A percentile compares a stretch with the other conserved stretches of the same genome.
Conservation (phyloP, 2,797 vertebrate species). For the Erethizon dorsatum region DNA sequence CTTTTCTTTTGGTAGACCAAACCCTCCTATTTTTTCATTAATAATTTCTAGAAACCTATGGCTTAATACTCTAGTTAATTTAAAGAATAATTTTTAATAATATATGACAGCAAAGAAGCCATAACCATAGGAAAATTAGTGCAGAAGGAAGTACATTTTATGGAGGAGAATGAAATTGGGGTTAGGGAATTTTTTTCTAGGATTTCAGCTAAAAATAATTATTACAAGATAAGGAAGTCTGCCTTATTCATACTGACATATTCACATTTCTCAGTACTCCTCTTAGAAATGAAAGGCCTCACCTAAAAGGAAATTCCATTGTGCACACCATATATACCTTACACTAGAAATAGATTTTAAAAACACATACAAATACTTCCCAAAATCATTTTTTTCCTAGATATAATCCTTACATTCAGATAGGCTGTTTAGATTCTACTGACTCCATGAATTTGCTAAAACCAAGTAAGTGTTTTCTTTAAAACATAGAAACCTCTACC, state of each 20-base stretch:
- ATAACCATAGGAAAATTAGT: neutral
- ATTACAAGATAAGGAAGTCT: neutral
- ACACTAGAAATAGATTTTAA: neutral
- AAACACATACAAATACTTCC: neutral
- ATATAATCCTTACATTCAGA: neutral
- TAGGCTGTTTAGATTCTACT: neutral
- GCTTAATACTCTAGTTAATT: neutral
- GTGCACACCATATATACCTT: neutral
- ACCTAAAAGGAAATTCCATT: neutral
- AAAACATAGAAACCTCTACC: neutral
- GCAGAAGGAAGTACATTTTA: neutral
- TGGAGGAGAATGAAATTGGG: neutral
- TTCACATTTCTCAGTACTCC: neutral
- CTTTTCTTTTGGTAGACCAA: neutral
- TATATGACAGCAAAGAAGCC: neutral
- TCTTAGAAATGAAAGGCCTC: neutral
- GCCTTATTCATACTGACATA: neutral
- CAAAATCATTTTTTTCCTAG: neutral
- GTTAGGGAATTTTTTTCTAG: neutral
- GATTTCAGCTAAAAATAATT: neutral
- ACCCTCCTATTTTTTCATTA: neutral
- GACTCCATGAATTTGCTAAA: neutral
- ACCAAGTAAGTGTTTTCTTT: conserved; percentile 15
- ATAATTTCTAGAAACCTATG: neutral
- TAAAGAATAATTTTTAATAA: neutral